Evolutionary conservation across 2,888 invertebrate species (phyloP), one percentile per base, ranked within the genome.

Genomic region (Abrostola triplasia): DNA sequence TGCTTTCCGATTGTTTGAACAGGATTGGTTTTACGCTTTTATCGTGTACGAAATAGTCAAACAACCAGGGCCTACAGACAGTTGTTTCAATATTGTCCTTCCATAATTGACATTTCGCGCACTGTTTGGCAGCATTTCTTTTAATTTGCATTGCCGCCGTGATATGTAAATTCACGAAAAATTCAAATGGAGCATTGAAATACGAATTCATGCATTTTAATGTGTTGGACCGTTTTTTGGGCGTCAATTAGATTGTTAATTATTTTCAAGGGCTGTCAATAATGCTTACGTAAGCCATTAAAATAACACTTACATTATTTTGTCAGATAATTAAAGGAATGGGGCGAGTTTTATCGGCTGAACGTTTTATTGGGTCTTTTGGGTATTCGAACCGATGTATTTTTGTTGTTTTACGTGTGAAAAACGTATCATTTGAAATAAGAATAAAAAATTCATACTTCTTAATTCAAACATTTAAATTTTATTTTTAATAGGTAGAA

Each of bases 171-270:
- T 73, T 47, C 11, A n/a, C 6, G 24, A 50, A 70, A 67, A 60
- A 78, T 47, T 64, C 51, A 56, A 79, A 73, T 73, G 66, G 56
- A 61, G 58, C 59, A 64, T 73, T 79, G 50, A 67, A 56, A 63
- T 67, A 56, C 41, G 68, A 72, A 72, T 79, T 72, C 67, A 65
- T 79, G 71, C 66, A 72, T 79, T 79, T 51, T 11, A 64, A 79
- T 79, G 67, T 74, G 70, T 44, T 59, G 13, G 8, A 47, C 24
- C 44, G 49, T 56, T 73, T 70, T 76, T 63, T 40, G 6, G 50
- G 44, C 7, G 36, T 37, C 56, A 37, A 59, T 49, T 54, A 47
- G 56, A 13, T 49, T 42, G 41, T 41, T 55, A 59, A 68, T 69
- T 61, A 61, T 64, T 67, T 64, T 59, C 13, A 9, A 7, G 35